Base-by-base conservation (phyloP, 2,797 vertebrate genomes). In the Coccyzus lansbergi region DNA sequence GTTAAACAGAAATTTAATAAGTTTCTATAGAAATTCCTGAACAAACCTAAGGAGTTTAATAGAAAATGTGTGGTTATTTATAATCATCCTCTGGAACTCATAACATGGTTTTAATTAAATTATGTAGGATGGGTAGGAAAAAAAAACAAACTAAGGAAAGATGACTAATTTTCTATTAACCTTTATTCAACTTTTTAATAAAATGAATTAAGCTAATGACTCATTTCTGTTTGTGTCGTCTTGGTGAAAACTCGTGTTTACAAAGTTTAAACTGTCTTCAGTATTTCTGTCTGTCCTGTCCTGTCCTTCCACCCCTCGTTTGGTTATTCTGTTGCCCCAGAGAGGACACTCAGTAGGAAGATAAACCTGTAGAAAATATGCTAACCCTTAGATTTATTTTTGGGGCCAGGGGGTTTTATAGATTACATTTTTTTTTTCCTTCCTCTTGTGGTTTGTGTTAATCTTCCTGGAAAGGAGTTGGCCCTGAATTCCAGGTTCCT, bases 141-240 rank as follows among this genome's bases (percentile, higher is more conserved):
- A 81, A 93, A 87, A 7, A 38, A 38, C n/a, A n/a, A 38, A 9
- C 38, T n/a, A 82, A 91, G 77, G 92, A 91, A 96, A 93, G 74
- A 95, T 90, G 85, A 95, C 87, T 94, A 94, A 95, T 94, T 95
- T 96, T 94, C 94, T 88, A 94, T 97, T 97, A 96, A 95, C 85
- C 91, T 93, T 95, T 92, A 90, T 86, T 94, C 85, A 91, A 76
- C 80, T 95, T 95, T 92, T 95, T 91, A 56, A 70, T 60, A 74
- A 95, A 95, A 69, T 83, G 79, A 94, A 94, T 92, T 89, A 94
- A 94, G 77, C 91, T 91, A 95, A 92, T 95, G 87, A 88, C 40
- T 92, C 52, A 68, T 84, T 92, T 90, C 93, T 93, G 63, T 92
- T 94, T 94, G 82, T 93, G 67, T 92, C 1, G 3, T 77, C 38